These are phyloP conservation scores for Drosophila mojavensis DNA, from an alignment of 1,140 invertebrate species.

Conservation along the genomic window DNA sequence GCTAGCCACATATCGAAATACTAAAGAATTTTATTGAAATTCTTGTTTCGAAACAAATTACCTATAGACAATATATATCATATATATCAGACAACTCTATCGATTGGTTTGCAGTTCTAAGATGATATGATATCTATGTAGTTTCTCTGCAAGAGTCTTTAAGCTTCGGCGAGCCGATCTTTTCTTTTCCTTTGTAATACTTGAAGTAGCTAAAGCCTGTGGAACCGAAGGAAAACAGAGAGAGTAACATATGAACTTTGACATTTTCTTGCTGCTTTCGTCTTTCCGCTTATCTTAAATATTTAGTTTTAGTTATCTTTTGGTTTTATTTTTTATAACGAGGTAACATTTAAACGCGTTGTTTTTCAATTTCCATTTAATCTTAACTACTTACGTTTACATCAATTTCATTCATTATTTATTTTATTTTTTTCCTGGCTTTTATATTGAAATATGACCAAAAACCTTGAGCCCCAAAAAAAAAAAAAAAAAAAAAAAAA, in stretches of 20 bases:
- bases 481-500: background rate
- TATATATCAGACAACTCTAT: no score
- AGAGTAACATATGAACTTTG: conserved; percentile 53
- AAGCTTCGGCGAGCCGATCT: conserved; percentile 6
- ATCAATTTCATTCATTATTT: background rate
- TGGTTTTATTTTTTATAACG: conserved; percentile 67
- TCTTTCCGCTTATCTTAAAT: conserved; percentile 10
- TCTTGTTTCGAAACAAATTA: no score
- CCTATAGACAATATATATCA: no score
- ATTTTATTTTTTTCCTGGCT: background rate
- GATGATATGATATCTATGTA: no score
- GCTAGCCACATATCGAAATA: no score
- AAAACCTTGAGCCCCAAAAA: background rate
- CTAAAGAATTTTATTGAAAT: no score
- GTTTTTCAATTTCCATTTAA: conserved; percentile 57
- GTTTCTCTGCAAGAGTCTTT: background rate
- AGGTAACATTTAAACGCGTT: conserved; percentile 83
- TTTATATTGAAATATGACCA: no score
- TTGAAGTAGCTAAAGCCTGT: conserved; percentile 64
- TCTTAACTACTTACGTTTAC: conserved; percentile 39
- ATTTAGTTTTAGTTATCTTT: conserved; percentile 15
- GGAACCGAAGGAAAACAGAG: conserved; percentile 17
- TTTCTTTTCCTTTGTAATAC: conserved; percentile 6
- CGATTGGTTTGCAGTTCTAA: no score
- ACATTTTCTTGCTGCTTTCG: background rate